Evolutionary conservation across 2,113 vertebrate genomes (phyloP).

Genomic region (Ciconia stormi): DNA sequence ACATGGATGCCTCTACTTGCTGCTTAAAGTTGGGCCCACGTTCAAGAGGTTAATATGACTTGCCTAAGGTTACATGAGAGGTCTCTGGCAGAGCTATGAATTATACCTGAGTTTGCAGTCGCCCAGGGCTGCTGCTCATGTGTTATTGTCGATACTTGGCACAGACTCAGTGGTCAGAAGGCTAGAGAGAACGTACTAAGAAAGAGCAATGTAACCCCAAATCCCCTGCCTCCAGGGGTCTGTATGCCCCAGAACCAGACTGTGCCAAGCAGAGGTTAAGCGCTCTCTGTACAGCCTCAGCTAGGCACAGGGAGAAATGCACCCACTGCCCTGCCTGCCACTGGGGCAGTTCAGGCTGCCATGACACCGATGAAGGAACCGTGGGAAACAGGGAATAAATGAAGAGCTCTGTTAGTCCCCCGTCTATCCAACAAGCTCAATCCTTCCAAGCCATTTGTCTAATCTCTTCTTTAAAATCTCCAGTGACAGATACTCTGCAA

Average conservation of each 20-base stretch:
- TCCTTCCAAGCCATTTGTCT: constrained; percentile 56
- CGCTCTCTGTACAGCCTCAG: neutral
- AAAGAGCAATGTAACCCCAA: neutral
- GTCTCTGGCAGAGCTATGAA: neutral
- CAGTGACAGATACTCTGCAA: constrained; percentile 47
- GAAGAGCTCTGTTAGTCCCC: constrained; percentile 10
- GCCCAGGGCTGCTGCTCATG: neutral
- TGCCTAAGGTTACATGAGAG: neutral
- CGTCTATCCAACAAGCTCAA: neutral
- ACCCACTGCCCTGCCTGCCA: neutral
- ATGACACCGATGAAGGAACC: neutral
- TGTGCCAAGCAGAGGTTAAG: neutral
- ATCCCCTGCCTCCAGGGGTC: neutral
- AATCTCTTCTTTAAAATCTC: constrained; percentile 9
- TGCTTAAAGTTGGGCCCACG: neutral
- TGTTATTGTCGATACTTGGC: neutral
- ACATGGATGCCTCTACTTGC: neutral
- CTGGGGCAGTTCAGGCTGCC: neutral
- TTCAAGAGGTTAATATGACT: neutral
- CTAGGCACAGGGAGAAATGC: neutral
- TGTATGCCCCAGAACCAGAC: neutral
- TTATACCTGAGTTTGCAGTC: neutral
- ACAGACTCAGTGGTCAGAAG: rapidly evolving
- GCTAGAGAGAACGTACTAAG: no score
- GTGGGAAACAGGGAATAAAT: neutral